These are phyloP conservation scores for Typhlomys cinereus DNA, from an alignment of 2,113 vertebrate species.

Conservation along the genomic window DNA sequence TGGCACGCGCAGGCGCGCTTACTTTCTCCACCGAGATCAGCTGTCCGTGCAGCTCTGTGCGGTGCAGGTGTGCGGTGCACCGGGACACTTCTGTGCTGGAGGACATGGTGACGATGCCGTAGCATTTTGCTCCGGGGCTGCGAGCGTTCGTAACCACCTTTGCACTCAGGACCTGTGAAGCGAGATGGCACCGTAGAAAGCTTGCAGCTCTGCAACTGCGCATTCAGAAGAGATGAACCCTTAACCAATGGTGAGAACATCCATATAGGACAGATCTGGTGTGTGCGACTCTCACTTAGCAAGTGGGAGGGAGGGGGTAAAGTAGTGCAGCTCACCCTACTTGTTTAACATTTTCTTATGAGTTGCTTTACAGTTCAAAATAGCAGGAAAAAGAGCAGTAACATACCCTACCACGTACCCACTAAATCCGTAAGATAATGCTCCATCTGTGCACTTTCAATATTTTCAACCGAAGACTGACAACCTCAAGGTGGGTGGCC, in stretches of 20 bases:
- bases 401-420: not conserved
- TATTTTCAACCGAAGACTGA: constrained; percentile 16
- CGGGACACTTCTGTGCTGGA: constrained; percentile 94
- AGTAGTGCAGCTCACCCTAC: too few species aligned
- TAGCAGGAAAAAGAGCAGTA: not conserved
- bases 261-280: not conserved
- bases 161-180: constrained; percentile 93
- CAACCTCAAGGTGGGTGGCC: too few species aligned
- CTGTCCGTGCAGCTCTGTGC: constrained; percentile 96
- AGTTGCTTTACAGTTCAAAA: constrained; percentile 9
- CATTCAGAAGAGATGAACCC: not conserved
- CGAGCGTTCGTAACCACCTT: constrained; percentile 98
- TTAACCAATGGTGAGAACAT: not conserved
- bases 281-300: too few species aligned
- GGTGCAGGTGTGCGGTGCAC: constrained; percentile 95
- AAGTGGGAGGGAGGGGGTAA: too few species aligned
- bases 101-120: constrained; percentile 97
- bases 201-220: not conserved
- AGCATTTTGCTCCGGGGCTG: constrained; percentile 97
- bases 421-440: not conserved
- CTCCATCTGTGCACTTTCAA: not conserved
- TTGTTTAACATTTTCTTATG: not conserved
- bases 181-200: constrained; percentile 49
- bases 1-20: constrained; percentile 75
- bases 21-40: constrained; percentile 98